phyloP scores from a whole-genome alignment of 2,888 invertebrate species.

The Apantesis nais region DNA sequence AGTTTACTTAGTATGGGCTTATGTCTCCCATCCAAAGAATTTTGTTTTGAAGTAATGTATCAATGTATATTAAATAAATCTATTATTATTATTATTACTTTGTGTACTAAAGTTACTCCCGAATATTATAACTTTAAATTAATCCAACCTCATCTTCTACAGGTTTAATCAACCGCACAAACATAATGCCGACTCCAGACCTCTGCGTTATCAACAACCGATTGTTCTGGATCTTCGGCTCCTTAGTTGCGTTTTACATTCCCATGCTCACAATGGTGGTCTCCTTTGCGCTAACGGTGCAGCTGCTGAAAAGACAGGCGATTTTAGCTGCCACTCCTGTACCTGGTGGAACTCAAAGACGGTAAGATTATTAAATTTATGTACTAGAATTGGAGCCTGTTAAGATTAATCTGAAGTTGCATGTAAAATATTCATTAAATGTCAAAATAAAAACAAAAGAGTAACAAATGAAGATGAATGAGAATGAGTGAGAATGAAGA shows the following conservation, averaged over 20 bases:
- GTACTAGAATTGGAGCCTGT: background rate
- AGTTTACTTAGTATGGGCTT: too few species aligned
- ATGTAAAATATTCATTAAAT: background rate
- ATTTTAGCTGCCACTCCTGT: slow-evolving; percentile 87
- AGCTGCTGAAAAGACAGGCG: slow-evolving; percentile 92
- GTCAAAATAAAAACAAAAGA: background rate
- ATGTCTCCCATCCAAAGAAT: too few species aligned
- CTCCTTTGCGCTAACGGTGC: slow-evolving; percentile 95
- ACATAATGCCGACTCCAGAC: slow-evolving; percentile 92
- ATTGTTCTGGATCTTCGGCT: slow-evolving; percentile 95
- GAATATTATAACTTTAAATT: background rate
- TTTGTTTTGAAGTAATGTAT: too few species aligned
- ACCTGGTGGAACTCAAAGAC: slow-evolving; percentile 76
- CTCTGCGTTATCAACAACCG: slow-evolving; percentile 94
- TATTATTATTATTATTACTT: too few species aligned
- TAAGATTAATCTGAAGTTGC: background rate
- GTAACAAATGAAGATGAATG: too few species aligned
- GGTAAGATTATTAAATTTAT: slow-evolving; percentile 54
- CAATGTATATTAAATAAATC: too few species aligned
- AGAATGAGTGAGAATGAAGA: too few species aligned
- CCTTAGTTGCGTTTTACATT: slow-evolving; percentile 96
- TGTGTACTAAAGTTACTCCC: background rate
- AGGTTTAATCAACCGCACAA: slow-evolving; percentile 91
- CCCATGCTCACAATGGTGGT: slow-evolving; percentile 98
- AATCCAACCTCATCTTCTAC: slow-evolving; percentile 34